A percentile compares a stretch with the other conserved stretches of the same genome.
Evolutionary conservation across 2,797 vertebrate genomes (phyloP).

Genomic region (Geotrypetes seraphini): DNA sequence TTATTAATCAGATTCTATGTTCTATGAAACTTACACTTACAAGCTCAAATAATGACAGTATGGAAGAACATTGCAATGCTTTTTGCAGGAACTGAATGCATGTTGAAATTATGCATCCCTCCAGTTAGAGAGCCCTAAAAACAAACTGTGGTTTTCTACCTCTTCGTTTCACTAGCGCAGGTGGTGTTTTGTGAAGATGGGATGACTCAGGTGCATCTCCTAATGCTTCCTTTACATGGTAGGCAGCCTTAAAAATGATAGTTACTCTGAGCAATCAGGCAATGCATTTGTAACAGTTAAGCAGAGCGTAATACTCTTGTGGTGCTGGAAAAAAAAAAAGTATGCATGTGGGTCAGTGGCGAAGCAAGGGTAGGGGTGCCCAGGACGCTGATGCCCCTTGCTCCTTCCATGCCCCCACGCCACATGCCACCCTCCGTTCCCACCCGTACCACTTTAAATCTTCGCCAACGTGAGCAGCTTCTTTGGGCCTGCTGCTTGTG

Average conservation of each 20-base stretch:
- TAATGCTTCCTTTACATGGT: neutral
- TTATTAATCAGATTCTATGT: slow-evolving; percentile 22
- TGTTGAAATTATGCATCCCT: slow-evolving; percentile 1
- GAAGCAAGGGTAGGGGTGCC: too few relatives aligned
- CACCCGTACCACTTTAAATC: too few relatives aligned
- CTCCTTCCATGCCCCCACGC: too few relatives aligned
- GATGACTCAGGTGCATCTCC: neutral
- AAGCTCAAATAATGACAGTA: slow-evolving; percentile 11
- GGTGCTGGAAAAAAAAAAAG: slow-evolving; percentile 43
- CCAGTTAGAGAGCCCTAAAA: slow-evolving; percentile 7
- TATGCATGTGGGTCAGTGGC: too few relatives aligned
- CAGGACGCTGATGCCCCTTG: too few relatives aligned
- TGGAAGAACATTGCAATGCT: neutral
- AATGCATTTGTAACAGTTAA: slow-evolving; percentile 30
- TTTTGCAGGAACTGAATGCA: slow-evolving; percentile 7
- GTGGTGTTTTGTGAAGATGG: neutral
- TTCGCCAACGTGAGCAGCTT: too few relatives aligned
- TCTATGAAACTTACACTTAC: slow-evolving; percentile 11
- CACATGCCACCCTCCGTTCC: too few relatives aligned
- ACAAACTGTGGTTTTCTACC: neutral
- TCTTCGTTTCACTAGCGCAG: neutral
- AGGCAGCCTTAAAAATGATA: slow-evolving; percentile 7
- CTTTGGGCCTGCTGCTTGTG: too few relatives aligned
- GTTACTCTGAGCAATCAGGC: slow-evolving; percentile 8
- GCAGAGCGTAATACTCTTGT: slow-evolving; percentile 23